Conservation (phyloP, 2,113 vertebrate species). For the Phyllopteryx taeniolatus region DNA sequence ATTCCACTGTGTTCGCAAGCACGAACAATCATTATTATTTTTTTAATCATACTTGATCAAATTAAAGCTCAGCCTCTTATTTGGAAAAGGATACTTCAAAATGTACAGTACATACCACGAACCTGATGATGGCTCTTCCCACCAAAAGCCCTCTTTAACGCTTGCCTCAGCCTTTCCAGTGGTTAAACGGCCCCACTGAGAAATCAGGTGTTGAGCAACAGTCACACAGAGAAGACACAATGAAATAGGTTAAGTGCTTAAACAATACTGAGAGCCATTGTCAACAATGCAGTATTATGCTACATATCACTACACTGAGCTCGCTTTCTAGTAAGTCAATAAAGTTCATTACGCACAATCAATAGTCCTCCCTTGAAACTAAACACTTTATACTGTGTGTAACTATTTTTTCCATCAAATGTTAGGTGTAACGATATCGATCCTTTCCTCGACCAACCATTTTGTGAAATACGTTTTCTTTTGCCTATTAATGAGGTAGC, state of each 20-base stretch:
- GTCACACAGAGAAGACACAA: not conserved
- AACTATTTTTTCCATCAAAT: not conserved
- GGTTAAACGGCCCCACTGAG: slow-evolving; percentile 6
- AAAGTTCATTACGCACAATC: slow-evolving; percentile 1
- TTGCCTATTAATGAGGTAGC: not conserved
- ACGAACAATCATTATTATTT: too few relatives aligned
- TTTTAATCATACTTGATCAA: too few relatives aligned
- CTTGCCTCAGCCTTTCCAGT: not conserved
- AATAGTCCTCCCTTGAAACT: not conserved
- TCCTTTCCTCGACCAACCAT: not conserved
- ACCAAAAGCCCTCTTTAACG: slow-evolving; percentile 5
- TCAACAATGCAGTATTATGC: not conserved
- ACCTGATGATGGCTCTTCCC: not conserved
- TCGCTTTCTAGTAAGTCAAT: slow-evolving; percentile 10
- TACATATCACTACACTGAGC: not conserved
- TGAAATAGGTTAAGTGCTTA: not conserved
- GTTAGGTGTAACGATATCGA: not conserved
- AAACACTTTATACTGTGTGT: not conserved
- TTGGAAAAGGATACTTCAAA: not conserved
- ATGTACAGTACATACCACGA: not conserved
- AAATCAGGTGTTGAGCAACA: slow-evolving; percentile 6
- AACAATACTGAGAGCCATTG: not conserved
- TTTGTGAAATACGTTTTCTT: not conserved
- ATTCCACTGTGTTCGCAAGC: too few relatives aligned
- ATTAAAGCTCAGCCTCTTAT: too few relatives aligned